These are phyloP conservation scores for Arvicanthis niloticus DNA, from an alignment of 2,113 vertebrate species.

Conservation along the genomic window DNA sequence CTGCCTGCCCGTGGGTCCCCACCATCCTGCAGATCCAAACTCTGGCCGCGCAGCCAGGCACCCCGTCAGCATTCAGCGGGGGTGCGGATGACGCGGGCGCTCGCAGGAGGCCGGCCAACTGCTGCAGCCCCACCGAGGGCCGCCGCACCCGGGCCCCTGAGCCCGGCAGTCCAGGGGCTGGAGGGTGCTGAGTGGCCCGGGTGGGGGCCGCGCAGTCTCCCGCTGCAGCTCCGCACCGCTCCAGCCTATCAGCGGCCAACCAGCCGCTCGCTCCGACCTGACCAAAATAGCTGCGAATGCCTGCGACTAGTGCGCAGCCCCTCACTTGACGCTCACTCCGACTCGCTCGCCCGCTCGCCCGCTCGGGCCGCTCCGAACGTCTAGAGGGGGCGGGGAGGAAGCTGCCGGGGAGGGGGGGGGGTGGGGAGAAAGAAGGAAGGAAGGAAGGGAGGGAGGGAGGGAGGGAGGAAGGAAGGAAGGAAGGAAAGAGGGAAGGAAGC, in stretches of 20 bases:
- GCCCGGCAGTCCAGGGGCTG: conserved; percentile 1
- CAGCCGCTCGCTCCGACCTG: conserved; percentile 72
- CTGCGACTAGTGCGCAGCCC: conserved; percentile 74
- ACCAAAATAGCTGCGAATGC: conserved; percentile 83
- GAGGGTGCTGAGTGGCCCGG: conserved; percentile 18
- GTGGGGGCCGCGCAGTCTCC: conserved; percentile 49
- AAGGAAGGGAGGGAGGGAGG: conserved; percentile 10
- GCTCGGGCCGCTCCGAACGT: conserved; percentile 45
- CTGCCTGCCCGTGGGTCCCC: conserved; percentile 17
- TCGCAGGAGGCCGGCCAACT: conserved; percentile 74
- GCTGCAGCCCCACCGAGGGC: conserved; percentile 63
- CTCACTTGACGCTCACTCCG: conserved; percentile 75
- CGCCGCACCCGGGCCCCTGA: conserved; percentile 27
- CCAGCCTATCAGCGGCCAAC: conserved; percentile 79
- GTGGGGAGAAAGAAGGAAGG: not conserved
- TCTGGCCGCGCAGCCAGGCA: conserved; percentile 66
- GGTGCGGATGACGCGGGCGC: conserved; percentile 78
- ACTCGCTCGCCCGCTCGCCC: conserved; percentile 53
- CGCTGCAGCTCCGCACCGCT: conserved; percentile 66
- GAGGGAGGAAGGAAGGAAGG: not conserved
- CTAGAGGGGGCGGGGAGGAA: conserved; percentile 72
- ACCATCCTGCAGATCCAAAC: conserved; percentile 63
- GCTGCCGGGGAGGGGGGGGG: conserved; percentile 33
- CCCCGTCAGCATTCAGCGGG: conserved; percentile 78
- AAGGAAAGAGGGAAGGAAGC: not conserved